Evolutionary conservation across 2,113 vertebrate genomes (phyloP).

Genomic region (Crotalus viridis): DNA sequence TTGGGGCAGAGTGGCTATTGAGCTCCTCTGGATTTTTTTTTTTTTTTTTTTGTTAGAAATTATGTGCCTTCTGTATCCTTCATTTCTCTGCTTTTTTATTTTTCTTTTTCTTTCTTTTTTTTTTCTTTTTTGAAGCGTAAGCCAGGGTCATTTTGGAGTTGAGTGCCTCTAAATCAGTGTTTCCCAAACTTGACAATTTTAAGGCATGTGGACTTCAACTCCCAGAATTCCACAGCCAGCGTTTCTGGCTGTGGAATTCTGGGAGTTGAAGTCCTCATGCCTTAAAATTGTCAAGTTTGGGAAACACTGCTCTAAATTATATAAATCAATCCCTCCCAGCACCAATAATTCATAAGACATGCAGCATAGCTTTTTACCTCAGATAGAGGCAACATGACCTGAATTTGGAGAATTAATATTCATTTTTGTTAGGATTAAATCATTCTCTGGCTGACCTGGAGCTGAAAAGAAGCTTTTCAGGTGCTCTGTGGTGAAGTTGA

Average conservation of each 20-base stretch:
- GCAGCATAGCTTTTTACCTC: not conserved
- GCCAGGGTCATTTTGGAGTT: not conserved
- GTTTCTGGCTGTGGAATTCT: too few relatives aligned
- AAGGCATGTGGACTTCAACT: too few relatives aligned
- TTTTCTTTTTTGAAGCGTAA: not conserved
- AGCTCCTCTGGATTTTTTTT: not conserved
- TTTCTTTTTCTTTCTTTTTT: not conserved
- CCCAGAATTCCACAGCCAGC: too few relatives aligned
- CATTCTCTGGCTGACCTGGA: not conserved
- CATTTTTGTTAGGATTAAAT: not conserved
- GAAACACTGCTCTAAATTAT: not conserved
- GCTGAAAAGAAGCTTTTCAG: not conserved
- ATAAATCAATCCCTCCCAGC: not conserved
- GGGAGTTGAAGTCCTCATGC: too few relatives aligned
- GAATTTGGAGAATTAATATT: not conserved
- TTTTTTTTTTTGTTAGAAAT: not conserved
- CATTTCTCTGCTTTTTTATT: not conserved
- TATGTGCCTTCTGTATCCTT: not conserved
- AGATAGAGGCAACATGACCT: not conserved
- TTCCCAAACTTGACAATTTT: too few relatives aligned
- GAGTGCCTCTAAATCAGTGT: not conserved
- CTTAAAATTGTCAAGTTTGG: too few relatives aligned
- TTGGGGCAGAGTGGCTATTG: not conserved
- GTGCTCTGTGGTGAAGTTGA: not conserved
- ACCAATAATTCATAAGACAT: not conserved